Evolutionary conservation across 2,888 invertebrate genomes (phyloP), one percentile per base, ranked within the genome.

Genomic region (Acleris cristana): DNA sequence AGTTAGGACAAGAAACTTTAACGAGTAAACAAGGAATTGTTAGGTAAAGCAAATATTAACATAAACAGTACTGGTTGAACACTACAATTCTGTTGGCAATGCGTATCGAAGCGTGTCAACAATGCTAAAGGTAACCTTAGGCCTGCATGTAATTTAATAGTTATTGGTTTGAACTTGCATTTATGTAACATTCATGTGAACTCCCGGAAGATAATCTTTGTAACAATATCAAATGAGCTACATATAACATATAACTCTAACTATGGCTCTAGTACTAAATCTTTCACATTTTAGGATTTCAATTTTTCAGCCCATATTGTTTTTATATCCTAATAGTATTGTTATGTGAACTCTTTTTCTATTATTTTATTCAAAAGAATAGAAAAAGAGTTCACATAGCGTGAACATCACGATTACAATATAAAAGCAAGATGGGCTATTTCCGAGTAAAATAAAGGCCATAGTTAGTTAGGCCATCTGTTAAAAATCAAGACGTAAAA

Each of bases 111-210:
- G 48, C 58, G 62, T 40, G 56, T 30, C 65, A 19, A 56, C 56
- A 56, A 56, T 61, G 60, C 56, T 61, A 61, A 54, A 63, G 53
- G 67, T 67, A 67, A 67, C 67, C 62, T 62, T 49, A 67, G 26
- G 62, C 67, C 58, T 58, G 58, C 21, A 67, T 63, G 67, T 67
- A 67, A 67, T 54, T 58, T 67, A 63, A 67, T 67, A 48, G 44
- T 58, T 63, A 67, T 67, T 58, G 62, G 66, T 53, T 62, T 67
- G 67, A 67, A 67, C 62, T 63, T 67, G 67, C 54, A 53, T 63
- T n/a, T n/a, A 58, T 62, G 56, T 66, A 52, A 52, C 53, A 61
- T 66, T 61, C 51, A 51, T 51, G 54, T 61, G 56, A 49, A 60
- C 55, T 45, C 67, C 67, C 67, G 67, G 62, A 67, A 63, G 62